These are phyloP conservation scores for Diaprepes abbreviatus DNA, from an alignment of 2,888 invertebrate genomes.

Conservation along the genomic window DNA sequence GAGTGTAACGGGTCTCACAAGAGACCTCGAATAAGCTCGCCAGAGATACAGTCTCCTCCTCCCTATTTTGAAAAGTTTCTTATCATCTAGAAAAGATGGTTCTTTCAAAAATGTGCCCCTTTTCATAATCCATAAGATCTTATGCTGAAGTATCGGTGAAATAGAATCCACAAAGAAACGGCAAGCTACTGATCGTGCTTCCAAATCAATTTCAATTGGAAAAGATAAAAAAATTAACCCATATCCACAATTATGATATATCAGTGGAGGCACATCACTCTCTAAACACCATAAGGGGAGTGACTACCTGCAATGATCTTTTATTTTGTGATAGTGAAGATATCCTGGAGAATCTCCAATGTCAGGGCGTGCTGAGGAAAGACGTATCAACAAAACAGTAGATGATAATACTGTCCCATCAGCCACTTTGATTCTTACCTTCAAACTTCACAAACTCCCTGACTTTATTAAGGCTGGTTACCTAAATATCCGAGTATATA, in stretches of 20 bases:
- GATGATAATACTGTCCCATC: too few species aligned
- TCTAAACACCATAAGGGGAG: too few species aligned
- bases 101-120: not conserved
- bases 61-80: not conserved
- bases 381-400: too few species aligned
- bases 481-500: too few species aligned
- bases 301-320: too few species aligned
- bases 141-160: not conserved
- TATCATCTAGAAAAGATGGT: not conserved
- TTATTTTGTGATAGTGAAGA: not conserved
- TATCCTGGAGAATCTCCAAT: not conserved
- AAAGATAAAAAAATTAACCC: not conserved
- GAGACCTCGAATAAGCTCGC: too few species aligned
- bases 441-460: not conserved
- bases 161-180: not conserved
- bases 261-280: not conserved
- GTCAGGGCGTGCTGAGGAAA: not conserved
- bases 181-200: not conserved
- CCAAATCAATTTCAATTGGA: not conserved
- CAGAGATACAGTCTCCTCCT: too few species aligned
- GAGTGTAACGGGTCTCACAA: too few species aligned
- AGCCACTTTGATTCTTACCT: not conserved
- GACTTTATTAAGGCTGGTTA: too few species aligned
- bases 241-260: not conserved
- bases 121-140: not conserved